Evolutionary conservation across 1,140 invertebrate species (phyloP), one percentile per base, ranked within the genome.

Genomic region (Drosophila suzukii): DNA sequence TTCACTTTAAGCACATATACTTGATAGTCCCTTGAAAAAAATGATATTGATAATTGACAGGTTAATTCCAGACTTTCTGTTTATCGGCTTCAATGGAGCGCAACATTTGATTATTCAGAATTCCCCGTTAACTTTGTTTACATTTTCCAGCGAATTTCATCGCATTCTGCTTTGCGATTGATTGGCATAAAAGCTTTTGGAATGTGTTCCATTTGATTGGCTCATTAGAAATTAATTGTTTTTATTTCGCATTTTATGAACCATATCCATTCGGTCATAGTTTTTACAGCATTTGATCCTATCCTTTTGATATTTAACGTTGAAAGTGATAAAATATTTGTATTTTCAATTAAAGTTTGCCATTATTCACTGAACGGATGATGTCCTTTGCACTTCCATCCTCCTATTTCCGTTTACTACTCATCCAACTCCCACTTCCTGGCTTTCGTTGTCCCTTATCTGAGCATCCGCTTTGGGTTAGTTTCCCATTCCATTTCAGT

Each of bases 401-500:
- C 17, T 73, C 2, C 30, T 17, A 30, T 41, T 13, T 36, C 7
- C 27, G 11, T 24, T 7, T 12, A 5, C 13, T 17, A 20, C 5
- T 34, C n/a, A 2, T 12, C 10, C 8, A 43, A 62, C 12, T 39
- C 34, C 20, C 47, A 44, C 60, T 53, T 66, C 54, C 73, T 54
- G 71, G 12, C 13, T 24, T 13, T 44, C 30, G 10, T 36, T 10
- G 62, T 51, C 51, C 15, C 41, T 58, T 77, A 76, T 77, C 57
- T 17, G 46, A 61, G 57, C 73, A 41, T 76, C 73, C 73, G 63
- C 44, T 54, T 30, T 6, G n/a, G 44, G 34, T 61, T 36, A 76
- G 63, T 76, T 76, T 70, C 50, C 62, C 27, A 4, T 0, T 8
- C 32, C 30, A 32, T 32, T 32, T 32, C 54, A 39, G 6, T 41